A percentile compares a stretch with the other conserved stretches of the same genome.
Conservation (phyloP, 2,888 invertebrate genomes). For the Amphipoea lucens region DNA sequence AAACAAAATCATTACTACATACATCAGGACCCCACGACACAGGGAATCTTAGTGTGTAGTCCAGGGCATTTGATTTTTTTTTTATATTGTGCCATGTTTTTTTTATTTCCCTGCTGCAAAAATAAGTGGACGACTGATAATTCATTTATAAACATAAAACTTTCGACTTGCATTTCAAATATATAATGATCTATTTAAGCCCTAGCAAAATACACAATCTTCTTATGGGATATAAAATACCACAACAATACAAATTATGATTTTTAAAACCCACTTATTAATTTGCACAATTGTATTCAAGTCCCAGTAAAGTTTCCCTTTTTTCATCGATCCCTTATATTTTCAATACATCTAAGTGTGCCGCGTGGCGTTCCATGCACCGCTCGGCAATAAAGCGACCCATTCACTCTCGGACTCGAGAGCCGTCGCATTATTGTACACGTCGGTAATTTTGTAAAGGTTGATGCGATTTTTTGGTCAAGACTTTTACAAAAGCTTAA, state of each 20-base stretch:
- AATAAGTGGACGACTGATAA: too few relatives aligned
- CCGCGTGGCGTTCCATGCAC: constrained; percentile 72
- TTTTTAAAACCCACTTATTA: constrained; percentile 8
- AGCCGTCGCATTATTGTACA: constrained; percentile 28
- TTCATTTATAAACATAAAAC: too few relatives aligned
- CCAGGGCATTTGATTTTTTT: too few relatives aligned
- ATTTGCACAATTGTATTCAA: constrained; percentile 5
- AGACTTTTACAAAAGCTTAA: neutral
- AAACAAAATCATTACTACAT: too few relatives aligned
- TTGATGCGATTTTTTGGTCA: neutral
- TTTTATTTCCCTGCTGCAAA: too few relatives aligned
- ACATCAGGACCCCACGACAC: too few relatives aligned
- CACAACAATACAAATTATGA: neutral
- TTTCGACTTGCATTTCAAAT: too few relatives aligned
- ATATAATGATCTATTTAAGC: too few relatives aligned
- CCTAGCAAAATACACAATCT: neutral
- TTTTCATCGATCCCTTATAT: constrained; percentile 30
- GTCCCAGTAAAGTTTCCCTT: constrained; percentile 16
- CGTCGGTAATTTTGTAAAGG: constrained; percentile 48
- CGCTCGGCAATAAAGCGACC: constrained; percentile 59
- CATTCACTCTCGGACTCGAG: constrained; percentile 53
- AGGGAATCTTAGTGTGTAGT: too few relatives aligned
- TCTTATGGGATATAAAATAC: neutral
- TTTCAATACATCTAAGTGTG: constrained; percentile 45
- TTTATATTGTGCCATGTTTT: too few relatives aligned